These are phyloP conservation scores for Ormyrus rosae DNA, from an alignment of 2,888 invertebrate genomes.

Conservation along the genomic window DNA sequence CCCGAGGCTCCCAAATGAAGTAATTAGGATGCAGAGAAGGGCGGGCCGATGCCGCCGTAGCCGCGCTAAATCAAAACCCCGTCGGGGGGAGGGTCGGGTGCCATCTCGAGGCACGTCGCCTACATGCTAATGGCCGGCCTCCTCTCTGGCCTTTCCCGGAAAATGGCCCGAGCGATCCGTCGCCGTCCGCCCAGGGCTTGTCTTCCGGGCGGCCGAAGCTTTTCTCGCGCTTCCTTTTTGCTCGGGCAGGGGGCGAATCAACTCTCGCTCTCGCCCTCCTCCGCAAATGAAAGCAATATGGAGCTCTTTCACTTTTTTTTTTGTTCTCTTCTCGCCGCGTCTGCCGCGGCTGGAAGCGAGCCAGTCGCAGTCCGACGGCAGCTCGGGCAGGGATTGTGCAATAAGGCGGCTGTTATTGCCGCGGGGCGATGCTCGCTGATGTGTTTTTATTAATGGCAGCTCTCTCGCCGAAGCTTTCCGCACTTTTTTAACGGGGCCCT, in stretches of 20 bases:
- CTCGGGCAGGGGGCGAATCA: neutral
- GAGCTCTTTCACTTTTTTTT: constrained; percentile 31
- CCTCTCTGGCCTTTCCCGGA: neutral
- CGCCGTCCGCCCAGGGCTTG: neutral
- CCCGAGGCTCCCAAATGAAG: constrained; percentile 68
- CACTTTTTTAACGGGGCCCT: constrained; percentile 38
- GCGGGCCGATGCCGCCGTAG: constrained; percentile 47
- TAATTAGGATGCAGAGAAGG: constrained; percentile 74
- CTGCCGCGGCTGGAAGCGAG: constrained; percentile 38
- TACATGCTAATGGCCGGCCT: constrained; percentile 68
- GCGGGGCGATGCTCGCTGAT: constrained; percentile 42
- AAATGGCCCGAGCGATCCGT: neutral
- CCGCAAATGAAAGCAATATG: constrained; percentile 47
- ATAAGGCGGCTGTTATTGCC: constrained; percentile 53
- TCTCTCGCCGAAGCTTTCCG: constrained; percentile 31
- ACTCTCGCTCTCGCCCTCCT: neutral
- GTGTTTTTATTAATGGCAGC: constrained; percentile 54
- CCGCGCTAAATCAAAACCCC: constrained; percentile 71
- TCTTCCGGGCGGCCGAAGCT: neutral
- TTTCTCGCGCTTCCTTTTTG: neutral
- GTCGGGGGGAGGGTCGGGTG: constrained; percentile 27
- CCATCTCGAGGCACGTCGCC: constrained; percentile 59
- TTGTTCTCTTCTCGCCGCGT: neutral
- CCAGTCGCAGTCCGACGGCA: constrained; percentile 34
- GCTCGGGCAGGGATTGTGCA: constrained; percentile 29